These are phyloP conservation scores for Anguilla pacifica DNA, from an alignment of 2,797 vertebrate genomes.

Conservation along the genomic window DNA sequence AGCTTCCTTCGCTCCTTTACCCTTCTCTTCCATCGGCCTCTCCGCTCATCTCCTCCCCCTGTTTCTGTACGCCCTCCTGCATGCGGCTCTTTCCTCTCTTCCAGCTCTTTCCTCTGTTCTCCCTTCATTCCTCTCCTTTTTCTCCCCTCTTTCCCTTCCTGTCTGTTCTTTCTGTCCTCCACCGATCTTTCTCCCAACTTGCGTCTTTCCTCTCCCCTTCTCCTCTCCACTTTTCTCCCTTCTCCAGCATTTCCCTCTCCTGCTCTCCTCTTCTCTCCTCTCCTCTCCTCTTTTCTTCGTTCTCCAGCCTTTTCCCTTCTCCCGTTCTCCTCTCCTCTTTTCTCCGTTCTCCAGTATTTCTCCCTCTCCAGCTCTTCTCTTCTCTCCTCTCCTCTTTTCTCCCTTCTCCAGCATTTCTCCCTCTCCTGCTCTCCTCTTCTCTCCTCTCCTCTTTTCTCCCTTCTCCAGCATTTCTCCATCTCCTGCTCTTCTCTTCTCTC, in stretches of 20 bases:
- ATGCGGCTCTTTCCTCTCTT: background rate
- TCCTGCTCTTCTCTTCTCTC: background rate
- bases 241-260: background rate
- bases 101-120: background rate
- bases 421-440: slow-evolving; percentile 3
- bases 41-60: background rate
- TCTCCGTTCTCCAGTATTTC: background rate
- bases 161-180: background rate
- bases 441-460: background rate
- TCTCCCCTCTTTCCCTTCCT: no score
- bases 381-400: background rate
- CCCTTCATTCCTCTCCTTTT: no score
- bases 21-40: background rate
- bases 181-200: background rate
- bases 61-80: background rate
- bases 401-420: no score
- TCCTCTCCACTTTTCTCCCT: background rate
- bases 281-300: background rate
- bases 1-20: background rate
- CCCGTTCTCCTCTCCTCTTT: background rate
- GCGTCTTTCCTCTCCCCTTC: background rate
- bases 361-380: background rate
- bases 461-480: background rate
- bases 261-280: background rate
- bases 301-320: background rate